Evolutionary conservation across 2,888 invertebrate species (phyloP).

Genomic region (Dusona sp.): DNA sequence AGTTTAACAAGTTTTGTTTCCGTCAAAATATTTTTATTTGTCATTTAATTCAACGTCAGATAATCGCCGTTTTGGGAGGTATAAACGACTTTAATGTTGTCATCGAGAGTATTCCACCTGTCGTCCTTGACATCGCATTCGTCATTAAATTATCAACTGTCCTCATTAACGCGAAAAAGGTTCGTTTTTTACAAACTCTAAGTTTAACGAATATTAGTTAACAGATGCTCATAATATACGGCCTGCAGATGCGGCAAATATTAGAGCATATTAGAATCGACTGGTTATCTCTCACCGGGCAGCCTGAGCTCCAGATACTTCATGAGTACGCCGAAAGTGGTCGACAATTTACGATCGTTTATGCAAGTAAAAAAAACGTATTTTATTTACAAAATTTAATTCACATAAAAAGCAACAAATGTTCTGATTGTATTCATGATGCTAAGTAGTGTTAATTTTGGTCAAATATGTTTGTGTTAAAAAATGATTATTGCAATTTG

Average conservation of each 20-base stretch:
- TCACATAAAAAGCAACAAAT: not conserved
- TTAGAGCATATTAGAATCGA: constrained; percentile 43
- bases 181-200: constrained; percentile 9
- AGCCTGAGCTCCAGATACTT: constrained; percentile 42
- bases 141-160: constrained; percentile 46
- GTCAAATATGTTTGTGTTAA: too few species aligned
- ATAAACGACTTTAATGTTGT: constrained; percentile 36
- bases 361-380: constrained; percentile 39
- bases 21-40: not conserved
- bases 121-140: constrained; percentile 45
- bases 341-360: constrained; percentile 54
- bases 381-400: not conserved
- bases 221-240: not conserved
- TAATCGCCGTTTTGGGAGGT: constrained; percentile 53
- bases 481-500: too few species aligned
- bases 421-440: not conserved
- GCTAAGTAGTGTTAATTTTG: not conserved
- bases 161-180: constrained; percentile 40
- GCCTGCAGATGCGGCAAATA: constrained; percentile 49
- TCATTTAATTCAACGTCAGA: constrained; percentile 34
- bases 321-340: constrained; percentile 43
- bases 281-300: constrained; percentile 33
- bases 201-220: not conserved
- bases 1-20: not conserved
- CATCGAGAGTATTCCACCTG: constrained; percentile 58